Conservation (phyloP, 2,113 vertebrate species). For the Plectropomus leopardus region DNA sequence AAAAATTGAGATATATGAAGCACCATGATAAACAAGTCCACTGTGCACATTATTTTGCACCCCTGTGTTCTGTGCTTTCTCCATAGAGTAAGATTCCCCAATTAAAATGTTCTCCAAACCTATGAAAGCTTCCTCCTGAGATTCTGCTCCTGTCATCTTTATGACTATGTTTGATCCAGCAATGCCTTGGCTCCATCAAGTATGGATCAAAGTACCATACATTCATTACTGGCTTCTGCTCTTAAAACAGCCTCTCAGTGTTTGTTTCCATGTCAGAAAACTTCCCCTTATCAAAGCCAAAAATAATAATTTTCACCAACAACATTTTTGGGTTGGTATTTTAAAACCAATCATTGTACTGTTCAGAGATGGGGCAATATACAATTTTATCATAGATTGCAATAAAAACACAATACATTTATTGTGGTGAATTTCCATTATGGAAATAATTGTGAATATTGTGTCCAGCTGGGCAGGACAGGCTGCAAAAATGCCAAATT, state of each 20-base stretch:
- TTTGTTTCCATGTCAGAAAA: conserved; percentile 30
- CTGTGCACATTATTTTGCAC: conserved; percentile 8
- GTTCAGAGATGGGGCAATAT: no score
- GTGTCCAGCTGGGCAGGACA: no score
- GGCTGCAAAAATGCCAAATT: no score
- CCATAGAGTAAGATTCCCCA: conserved; percentile 13
- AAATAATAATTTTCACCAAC: neutral
- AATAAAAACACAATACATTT: no score
- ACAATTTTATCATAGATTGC: no score
- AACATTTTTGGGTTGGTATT: conserved; percentile 2
- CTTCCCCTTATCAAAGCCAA: conserved; percentile 13
- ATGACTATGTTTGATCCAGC: conserved; percentile 56
- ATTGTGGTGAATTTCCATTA: no score
- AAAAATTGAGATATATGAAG: neutral
- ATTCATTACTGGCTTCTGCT: conserved; percentile 52
- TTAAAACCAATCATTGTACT: neutral
- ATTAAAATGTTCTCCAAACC: conserved; percentile 40
- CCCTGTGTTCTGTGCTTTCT: conserved; percentile 7
- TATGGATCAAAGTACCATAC: conserved; percentile 53
- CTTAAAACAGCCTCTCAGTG: conserved; percentile 31
- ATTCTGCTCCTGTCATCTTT: conserved; percentile 52
- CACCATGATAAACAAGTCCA: conserved; percentile 24
- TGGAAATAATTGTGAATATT: no score
- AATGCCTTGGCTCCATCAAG: conserved; percentile 41
- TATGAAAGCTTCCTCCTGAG: conserved; percentile 35